Percentiles rank a stretch among this genome's conserved stretches.
Conservation (phyloP, 2,888 invertebrate species). For the Acrobasis suavella region DNA sequence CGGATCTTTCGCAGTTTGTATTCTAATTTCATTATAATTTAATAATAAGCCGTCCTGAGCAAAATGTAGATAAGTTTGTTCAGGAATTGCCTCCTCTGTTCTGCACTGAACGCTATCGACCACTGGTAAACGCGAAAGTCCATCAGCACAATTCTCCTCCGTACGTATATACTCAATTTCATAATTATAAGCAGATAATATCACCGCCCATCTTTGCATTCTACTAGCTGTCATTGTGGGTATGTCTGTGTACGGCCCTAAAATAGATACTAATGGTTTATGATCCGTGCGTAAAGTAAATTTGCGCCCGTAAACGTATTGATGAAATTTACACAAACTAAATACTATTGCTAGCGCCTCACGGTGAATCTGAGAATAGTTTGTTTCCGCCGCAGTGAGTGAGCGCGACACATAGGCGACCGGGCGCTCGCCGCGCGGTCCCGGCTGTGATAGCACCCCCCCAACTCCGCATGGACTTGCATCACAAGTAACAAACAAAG, state of each 20-base stretch:
- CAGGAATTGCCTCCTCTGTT: not conserved
- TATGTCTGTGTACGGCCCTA: not conserved
- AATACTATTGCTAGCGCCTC: not conserved
- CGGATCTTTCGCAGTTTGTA: not conserved
- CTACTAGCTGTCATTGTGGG: not conserved
- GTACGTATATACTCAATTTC: not conserved
- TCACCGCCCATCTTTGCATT: not conserved
- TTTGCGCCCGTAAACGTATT: not conserved
- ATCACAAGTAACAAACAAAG: not conserved
- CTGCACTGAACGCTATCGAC: not conserved
- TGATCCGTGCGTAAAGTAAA: not conserved
- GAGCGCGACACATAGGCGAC: not conserved
- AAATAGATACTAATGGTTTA: not conserved
- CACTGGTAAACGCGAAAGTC: not conserved
- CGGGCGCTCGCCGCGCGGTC: not conserved
- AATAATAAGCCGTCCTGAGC: not conserved
- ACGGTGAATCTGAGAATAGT: constrained; percentile 1
- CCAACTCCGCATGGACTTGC: not conserved
- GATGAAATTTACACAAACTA: constrained; percentile 2
- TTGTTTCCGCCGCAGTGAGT: not conserved
- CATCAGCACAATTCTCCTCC: not conserved
- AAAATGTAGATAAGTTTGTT: not conserved
- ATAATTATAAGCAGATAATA: not conserved
- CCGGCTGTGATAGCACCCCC: not conserved
- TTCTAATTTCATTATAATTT: not conserved